These are phyloP conservation scores for Oreochromis niloticus DNA, from an alignment of 2,113 vertebrate genomes.

Conservation along the genomic window DNA sequence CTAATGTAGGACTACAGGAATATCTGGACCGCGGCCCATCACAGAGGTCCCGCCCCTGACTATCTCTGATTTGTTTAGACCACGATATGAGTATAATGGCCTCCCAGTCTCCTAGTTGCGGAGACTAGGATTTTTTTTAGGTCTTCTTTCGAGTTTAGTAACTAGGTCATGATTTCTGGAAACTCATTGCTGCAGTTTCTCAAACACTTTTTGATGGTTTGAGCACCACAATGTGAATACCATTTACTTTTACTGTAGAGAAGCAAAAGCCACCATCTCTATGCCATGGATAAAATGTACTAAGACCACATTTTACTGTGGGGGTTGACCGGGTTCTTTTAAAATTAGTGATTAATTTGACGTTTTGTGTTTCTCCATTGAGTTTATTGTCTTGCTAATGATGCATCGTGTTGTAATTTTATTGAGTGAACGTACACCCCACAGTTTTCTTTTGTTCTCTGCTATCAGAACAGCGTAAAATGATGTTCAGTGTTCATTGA, in stretches of 20 bases:
- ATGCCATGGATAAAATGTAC: background rate
- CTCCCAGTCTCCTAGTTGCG: background rate
- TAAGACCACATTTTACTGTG: background rate
- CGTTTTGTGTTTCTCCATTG: background rate
- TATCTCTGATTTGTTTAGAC: background rate
- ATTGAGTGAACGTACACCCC: background rate
- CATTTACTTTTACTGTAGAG: background rate
- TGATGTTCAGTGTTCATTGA: constrained; percentile 6
- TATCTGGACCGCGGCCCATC: background rate
- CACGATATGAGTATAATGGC: background rate
- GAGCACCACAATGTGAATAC: background rate
- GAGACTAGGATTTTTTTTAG: background rate
- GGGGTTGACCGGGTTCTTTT: background rate
- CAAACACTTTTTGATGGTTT: background rate
- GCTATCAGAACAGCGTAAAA: background rate
- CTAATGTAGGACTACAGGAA: background rate
- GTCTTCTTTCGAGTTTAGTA: background rate
- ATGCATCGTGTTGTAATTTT: background rate
- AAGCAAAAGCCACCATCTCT: background rate
- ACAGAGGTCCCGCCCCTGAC: background rate
- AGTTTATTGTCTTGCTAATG: background rate
- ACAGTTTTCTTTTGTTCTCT: background rate
- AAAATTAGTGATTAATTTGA: background rate
- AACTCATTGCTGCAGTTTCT: background rate
- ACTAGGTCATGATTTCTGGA: background rate